phyloP scores from a whole-genome alignment of 2,888 invertebrate genomes.

The Endotricha flammealis region DNA sequence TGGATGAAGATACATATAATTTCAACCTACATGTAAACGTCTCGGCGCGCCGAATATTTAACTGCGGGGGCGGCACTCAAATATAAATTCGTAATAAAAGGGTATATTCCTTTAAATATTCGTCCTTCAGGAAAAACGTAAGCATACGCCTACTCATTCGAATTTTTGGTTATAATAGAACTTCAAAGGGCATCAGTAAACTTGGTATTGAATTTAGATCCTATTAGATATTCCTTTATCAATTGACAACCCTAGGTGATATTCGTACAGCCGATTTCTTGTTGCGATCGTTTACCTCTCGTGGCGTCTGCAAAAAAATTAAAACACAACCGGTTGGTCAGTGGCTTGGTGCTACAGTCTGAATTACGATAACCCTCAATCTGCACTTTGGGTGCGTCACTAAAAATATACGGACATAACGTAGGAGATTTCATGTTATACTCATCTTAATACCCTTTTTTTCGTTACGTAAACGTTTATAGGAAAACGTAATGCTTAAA shows the following conservation, averaged over 20 bases:
- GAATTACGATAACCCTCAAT: slow-evolving; percentile 63
- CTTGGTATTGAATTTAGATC: no score
- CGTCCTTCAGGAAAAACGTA: slow-evolving; percentile 30
- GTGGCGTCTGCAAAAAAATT: slow-evolving; percentile 39
- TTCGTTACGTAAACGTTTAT: no score
- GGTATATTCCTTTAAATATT: slow-evolving; percentile 32
- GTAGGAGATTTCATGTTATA: no score
- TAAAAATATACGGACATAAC: slow-evolving; percentile 51
- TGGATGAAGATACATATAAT: slow-evolving; percentile 25
- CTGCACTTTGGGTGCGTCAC: slow-evolving; percentile 45
- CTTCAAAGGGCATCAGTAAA: not conserved
- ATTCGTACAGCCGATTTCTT: slow-evolving; percentile 34
- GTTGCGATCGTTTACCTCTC: slow-evolving; percentile 41
- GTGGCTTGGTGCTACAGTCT: slow-evolving; percentile 37
- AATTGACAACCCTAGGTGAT: slow-evolving; percentile 32
- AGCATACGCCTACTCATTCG: slow-evolving; percentile 27
- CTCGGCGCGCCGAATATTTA: slow-evolving; percentile 39
- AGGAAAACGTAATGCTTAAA: no score
- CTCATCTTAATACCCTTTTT: no score
- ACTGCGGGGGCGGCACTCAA: slow-evolving; percentile 39
- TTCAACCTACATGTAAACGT: slow-evolving; percentile 39
- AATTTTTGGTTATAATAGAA: slow-evolving; percentile 7
- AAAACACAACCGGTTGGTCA: slow-evolving; percentile 56
- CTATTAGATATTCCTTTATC: no score
- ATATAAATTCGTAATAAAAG: slow-evolving; percentile 32